phyloP scores from a whole-genome alignment of 2,113 vertebrate genomes.

The Gambusia affinis region DNA sequence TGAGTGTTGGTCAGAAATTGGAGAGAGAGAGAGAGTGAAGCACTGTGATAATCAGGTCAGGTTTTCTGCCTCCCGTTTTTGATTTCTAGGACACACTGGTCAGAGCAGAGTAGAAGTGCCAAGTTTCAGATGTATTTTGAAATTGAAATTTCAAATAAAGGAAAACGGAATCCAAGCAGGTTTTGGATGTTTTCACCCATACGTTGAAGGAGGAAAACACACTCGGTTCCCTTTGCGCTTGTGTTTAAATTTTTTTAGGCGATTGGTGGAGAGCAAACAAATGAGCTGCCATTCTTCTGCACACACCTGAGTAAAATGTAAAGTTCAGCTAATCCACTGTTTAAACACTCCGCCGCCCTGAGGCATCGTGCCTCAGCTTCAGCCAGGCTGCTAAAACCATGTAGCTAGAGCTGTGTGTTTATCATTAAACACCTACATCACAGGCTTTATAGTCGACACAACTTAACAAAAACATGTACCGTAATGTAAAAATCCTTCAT shows the following conservation, averaged over 20 bases:
- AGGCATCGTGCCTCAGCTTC: background rate
- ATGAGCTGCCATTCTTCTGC: conserved; percentile 32
- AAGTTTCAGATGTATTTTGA: conserved; percentile 1
- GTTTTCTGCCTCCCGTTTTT: conserved; percentile 6
- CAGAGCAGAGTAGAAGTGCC: background rate
- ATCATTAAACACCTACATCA: background rate
- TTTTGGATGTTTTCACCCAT: conserved; percentile 14
- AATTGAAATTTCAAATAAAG: background rate
- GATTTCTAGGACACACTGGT: conserved; percentile 20
- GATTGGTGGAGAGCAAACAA: conserved; percentile 58
- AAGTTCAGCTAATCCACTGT: conserved; percentile 28
- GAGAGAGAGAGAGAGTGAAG: background rate
- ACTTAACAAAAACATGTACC: background rate
- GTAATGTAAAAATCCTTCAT: background rate
- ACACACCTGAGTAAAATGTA: conserved; percentile 50
- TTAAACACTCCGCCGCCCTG: conserved; percentile 15
- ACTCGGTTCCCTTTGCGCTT: conserved; percentile 67
- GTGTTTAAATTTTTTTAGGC: conserved; percentile 48
- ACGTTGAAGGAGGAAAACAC: conserved; percentile 31
- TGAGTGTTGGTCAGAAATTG: conserved; percentile 63
- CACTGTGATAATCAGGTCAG: conserved; percentile 21
- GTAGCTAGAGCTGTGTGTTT: background rate
- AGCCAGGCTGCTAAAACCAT: background rate
- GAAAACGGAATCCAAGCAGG: background rate
- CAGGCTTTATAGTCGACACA: background rate